Conservation (phyloP, 2,888 invertebrate genomes). For the Drosophila melanosoma region DNA sequence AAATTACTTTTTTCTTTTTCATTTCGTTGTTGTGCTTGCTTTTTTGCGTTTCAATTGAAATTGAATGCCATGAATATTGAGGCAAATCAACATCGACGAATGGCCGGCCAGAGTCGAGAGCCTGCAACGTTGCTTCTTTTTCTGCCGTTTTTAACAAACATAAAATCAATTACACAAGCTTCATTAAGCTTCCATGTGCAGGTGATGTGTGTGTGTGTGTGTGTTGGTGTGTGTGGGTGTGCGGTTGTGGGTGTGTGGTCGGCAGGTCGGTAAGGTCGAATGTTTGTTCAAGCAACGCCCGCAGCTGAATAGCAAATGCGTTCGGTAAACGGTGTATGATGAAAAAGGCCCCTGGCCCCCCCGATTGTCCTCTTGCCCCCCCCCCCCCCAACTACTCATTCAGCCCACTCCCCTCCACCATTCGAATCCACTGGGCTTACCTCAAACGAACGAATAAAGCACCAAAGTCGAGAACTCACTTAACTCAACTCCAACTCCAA, state of each 20-base stretch:
- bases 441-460: conserved; percentile 13
- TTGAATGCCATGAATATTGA: conserved; percentile 70
- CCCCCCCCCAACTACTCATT: neutral
- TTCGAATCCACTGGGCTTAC: conserved; percentile 18
- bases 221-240: neutral
- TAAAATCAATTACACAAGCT: conserved; percentile 77
- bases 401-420: neutral
- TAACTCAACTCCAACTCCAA: conserved; percentile 25
- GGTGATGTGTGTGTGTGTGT: conserved; percentile 9
- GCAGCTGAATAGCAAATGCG: conserved; percentile 47
- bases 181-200: conserved; percentile 65
- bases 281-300: conserved; percentile 25
- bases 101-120: conserved; percentile 28
- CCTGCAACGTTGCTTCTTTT: conserved; percentile 64
- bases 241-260: conserved; percentile 42
- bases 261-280: conserved; percentile 50
- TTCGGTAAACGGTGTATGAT: conserved; percentile 53
- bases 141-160: conserved; percentile 78
- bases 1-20: conserved; percentile 59
- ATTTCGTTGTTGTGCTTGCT: conserved; percentile 39
- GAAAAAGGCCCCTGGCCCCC: conserved; percentile 40
- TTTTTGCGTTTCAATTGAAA: conserved; percentile 68
- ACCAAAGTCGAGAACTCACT: conserved; percentile 21
- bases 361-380: conserved; percentile 1
- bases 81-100: conserved; percentile 51